A percentile compares a stretch with the other conserved stretches of the same genome.
phyloP scores from a whole-genome alignment of 2,888 invertebrate species.

The Drepanosiphum platanoidis region DNA sequence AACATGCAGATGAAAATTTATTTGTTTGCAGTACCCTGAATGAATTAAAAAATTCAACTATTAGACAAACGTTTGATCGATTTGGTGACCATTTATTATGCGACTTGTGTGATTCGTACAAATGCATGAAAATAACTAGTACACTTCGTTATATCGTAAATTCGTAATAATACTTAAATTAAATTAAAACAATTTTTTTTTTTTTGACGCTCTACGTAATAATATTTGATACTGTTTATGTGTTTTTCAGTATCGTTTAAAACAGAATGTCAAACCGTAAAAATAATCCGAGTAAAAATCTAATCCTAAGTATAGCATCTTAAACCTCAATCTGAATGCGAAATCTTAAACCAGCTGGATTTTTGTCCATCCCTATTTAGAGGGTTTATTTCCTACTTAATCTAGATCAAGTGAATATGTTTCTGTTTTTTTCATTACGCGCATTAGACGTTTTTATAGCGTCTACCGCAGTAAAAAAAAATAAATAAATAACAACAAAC shows the following conservation, averaged over 20 bases:
- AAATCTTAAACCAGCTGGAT: constrained; percentile 20
- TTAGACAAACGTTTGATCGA: too few relatives aligned
- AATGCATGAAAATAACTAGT: too few relatives aligned
- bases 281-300: constrained; percentile 26
- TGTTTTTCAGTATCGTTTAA: constrained; percentile 1
- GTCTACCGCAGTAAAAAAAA: background rate
- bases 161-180: too few relatives aligned
- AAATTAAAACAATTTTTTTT: background rate
- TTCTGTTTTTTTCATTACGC: constrained; percentile 4
- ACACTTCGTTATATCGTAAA: too few relatives aligned
- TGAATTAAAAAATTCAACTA: too few relatives aligned
- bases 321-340: constrained; percentile 34
- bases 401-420: constrained; percentile 30
- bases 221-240: too few relatives aligned
- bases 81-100: too few relatives aligned
- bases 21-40: too few relatives aligned
- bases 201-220: background rate
- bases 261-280: background rate
- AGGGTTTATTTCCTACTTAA: constrained; percentile 33
- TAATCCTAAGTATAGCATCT: constrained; percentile 33
- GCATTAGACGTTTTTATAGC: background rate
- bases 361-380: background rate
- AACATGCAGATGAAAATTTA: too few relatives aligned
- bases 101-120: too few relatives aligned
- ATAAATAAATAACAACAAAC: background rate